phyloP scores from a whole-genome alignment of 2,797 vertebrate genomes.

The Caiman crocodilus region DNA sequence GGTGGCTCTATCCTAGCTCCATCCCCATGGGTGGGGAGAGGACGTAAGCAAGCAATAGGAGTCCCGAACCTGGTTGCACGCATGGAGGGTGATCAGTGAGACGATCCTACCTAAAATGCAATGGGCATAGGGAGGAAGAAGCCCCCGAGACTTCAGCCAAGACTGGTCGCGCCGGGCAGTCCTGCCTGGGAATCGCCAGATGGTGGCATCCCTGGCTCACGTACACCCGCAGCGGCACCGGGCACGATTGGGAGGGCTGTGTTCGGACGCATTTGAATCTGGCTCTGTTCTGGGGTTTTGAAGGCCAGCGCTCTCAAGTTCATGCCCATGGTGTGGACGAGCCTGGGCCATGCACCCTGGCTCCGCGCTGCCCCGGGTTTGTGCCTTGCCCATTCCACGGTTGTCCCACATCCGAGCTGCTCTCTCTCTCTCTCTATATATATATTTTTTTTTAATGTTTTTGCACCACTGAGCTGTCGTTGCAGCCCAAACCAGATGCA shows the following conservation, averaged over 20 bases:
- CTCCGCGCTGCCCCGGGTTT: too few species aligned
- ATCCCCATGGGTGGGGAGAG: not conserved
- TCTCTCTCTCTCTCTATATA: not conserved
- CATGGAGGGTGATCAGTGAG: too few species aligned
- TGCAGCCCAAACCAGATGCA: not conserved
- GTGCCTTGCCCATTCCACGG: not conserved
- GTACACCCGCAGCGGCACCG: accelerated
- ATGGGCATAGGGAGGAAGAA: not conserved
- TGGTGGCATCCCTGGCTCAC: not conserved
- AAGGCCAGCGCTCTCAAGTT: not conserved
- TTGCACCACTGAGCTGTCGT: accelerated
- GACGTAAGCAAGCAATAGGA: not conserved
- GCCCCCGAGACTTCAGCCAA: not conserved
- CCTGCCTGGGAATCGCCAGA: not conserved
- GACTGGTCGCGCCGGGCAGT: not conserved
- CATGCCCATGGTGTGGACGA: not conserved
- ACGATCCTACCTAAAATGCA: not conserved
- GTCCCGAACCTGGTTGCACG: not conserved
- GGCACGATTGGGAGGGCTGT: not conserved
- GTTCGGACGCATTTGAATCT: not conserved
- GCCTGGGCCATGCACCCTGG: not conserved
- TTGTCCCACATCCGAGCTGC: not conserved
- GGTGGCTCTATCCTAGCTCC: not conserved
- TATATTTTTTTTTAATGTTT: not conserved
- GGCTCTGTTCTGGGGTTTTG: not conserved